These are phyloP conservation scores for Astropecten irregularis DNA, from an alignment of 53 echinoderm and acorn worm genomes.

Conservation along the genomic window DNA sequence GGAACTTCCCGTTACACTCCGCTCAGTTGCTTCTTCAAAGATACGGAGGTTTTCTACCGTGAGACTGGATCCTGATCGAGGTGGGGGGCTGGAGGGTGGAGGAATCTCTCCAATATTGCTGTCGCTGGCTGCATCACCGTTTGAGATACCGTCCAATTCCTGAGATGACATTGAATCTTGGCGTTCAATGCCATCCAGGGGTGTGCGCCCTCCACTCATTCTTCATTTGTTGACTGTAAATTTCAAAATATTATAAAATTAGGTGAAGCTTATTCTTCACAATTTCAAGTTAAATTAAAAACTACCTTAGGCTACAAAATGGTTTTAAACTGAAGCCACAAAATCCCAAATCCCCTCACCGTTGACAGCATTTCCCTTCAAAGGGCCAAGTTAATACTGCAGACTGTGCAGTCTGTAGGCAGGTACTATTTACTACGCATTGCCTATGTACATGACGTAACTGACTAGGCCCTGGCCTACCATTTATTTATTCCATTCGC, in stretches of 20 bases:
- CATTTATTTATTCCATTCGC: too few relatives aligned
- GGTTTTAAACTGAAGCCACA: too few relatives aligned
- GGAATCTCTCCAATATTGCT: conserved; percentile 61
- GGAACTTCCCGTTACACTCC: conserved; percentile 47
- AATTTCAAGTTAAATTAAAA: too few relatives aligned
- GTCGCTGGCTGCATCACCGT: neutral
- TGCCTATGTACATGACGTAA: too few relatives aligned
- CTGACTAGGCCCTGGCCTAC: too few relatives aligned
- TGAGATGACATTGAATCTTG: conserved; percentile 51
- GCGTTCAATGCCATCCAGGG: conserved; percentile 10
- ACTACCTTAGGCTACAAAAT: too few relatives aligned
- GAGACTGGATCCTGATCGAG: conserved; percentile 75
- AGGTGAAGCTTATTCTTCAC: too few relatives aligned
- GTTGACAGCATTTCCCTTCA: too few relatives aligned
- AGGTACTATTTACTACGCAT: too few relatives aligned
- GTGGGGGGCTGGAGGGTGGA: neutral
- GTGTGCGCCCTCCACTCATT: conserved; percentile 45
- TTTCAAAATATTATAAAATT: neutral
- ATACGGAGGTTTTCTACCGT: conserved; percentile 90
- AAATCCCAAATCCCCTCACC: too few relatives aligned
- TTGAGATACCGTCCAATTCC: conserved; percentile 9
- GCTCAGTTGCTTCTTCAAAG: conserved; percentile 74
- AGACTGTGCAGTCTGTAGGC: too few relatives aligned
- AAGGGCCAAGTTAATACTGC: too few relatives aligned
- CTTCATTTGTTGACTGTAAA: conserved; percentile 39